These are phyloP conservation scores for Pelodiscus sinensis DNA, from an alignment of 2,113 vertebrate genomes.

Conservation along the genomic window DNA sequence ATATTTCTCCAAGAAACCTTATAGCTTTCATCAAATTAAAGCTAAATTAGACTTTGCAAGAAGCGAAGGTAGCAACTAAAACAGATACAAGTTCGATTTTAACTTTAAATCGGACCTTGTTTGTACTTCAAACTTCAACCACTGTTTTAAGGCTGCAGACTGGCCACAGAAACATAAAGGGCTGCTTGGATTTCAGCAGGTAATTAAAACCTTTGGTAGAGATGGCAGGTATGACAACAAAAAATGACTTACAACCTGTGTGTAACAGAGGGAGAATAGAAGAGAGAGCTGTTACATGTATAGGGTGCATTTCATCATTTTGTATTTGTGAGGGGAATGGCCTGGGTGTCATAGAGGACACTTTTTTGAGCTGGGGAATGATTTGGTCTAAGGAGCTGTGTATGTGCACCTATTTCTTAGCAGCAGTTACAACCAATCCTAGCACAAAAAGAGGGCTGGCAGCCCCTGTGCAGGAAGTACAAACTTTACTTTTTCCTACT, in stretches of 20 bases:
- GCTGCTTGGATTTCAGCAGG: conserved; percentile 16
- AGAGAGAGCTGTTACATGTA: conserved; percentile 26
- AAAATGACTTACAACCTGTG: conserved; percentile 27
- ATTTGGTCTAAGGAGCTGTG: not conserved
- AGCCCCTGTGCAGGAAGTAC: not conserved
- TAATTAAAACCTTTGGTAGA: conserved; percentile 11
- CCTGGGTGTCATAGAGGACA: not conserved
- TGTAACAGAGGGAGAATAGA: not conserved
- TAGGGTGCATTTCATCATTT: not conserved
- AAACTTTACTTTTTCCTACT: not conserved
- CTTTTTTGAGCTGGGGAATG: not conserved
- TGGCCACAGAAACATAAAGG: conserved; percentile 6
- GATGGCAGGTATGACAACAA: conserved; percentile 32
- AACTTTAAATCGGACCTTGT: conserved; percentile 28
- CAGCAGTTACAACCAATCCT: not conserved
- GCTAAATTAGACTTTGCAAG: not conserved
- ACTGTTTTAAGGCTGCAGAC: not conserved
- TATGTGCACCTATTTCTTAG: not conserved
- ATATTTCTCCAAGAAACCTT: not conserved
- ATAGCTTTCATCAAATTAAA: conserved; percentile 3
- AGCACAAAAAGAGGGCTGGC: not conserved
- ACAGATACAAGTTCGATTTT: conserved; percentile 10
- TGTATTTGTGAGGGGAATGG: not conserved
- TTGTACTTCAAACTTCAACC: conserved; percentile 29
- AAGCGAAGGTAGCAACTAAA: not conserved